Evolutionary conservation across 2,113 vertebrate genomes (phyloP).

Genomic region (Calyptomena viridis): DNA sequence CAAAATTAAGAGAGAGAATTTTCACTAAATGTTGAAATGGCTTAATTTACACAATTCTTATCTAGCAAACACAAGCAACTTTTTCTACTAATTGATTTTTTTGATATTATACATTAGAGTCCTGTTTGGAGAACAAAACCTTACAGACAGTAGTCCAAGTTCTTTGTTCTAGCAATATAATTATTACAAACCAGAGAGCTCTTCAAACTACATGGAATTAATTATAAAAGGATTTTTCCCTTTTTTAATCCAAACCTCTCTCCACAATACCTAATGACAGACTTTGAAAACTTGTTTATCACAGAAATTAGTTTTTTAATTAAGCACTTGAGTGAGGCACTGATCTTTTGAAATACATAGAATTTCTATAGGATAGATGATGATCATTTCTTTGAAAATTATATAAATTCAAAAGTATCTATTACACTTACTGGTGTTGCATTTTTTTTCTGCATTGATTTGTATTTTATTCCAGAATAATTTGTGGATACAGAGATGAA

Average conservation of each 20-base stretch:
- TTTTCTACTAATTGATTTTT: background rate
- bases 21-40: background rate
- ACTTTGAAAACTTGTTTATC: background rate
- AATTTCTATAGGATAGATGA: background rate
- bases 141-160: background rate
- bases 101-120: background rate
- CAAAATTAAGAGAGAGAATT: background rate
- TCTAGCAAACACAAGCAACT: background rate
- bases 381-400: background rate
- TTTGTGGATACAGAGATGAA: background rate
- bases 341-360: background rate
- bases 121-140: background rate
- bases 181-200: background rate
- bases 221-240: background rate
- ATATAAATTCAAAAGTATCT: background rate
- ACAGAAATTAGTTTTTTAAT: background rate
- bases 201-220: background rate
- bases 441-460: background rate
- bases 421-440: accelerated
- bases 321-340: background rate
- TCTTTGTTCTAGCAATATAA: background rate
- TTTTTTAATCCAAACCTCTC: background rate
- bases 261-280: background rate
- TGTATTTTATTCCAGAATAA: background rate
- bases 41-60: background rate